Percentiles rank a stretch among this genome's conserved stretches.
Evolutionary conservation across 2,797 vertebrate genomes (phyloP).

Genomic region (Hephaestus fuliginosus): DNA sequence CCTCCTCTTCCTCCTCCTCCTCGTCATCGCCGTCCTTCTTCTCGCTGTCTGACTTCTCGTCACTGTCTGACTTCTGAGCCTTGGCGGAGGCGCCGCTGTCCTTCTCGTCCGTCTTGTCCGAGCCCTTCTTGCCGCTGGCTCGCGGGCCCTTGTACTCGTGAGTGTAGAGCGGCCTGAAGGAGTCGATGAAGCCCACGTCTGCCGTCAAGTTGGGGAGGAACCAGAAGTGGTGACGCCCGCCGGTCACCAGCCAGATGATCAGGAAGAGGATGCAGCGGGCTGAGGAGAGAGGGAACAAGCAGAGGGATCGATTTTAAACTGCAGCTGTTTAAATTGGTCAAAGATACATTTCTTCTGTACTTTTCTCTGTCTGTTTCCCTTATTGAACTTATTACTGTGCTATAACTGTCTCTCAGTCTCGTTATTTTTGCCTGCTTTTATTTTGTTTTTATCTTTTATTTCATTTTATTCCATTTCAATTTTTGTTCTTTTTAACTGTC

Average conservation of each 20-base stretch:
- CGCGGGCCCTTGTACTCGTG: conserved; percentile 98
- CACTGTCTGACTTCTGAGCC: conserved; percentile 92
- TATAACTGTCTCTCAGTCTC: not conserved
- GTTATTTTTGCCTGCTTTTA: not conserved
- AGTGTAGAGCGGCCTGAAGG: conserved; percentile 98
- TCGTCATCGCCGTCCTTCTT: conserved; percentile 90
- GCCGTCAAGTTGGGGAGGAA: conserved; percentile 98
- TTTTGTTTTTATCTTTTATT: too few species aligned
- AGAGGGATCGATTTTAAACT: not conserved
- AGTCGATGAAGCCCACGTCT: conserved; percentile 98
- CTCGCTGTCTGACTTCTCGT: conserved; percentile 95
- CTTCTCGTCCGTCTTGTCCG: conserved; percentile 80
- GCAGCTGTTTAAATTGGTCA: not conserved
- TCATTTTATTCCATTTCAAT: too few species aligned
- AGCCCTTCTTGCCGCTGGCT: conserved; percentile 89
- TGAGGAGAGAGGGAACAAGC: conserved; percentile 67
- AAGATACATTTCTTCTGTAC: not conserved
- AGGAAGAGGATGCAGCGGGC: conserved; percentile 99
- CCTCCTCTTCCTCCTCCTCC: conserved; percentile 83
- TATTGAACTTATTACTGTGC: not conserved
- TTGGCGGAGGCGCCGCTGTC: conserved; percentile 79
- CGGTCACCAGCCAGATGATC: conserved; percentile 97
- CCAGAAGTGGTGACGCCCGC: conserved; percentile 99
- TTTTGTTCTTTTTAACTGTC: too few species aligned
- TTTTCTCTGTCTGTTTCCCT: not conserved